Conservation (phyloP, 1,140 invertebrate species). For the Adoxophyes honmai region DNA sequence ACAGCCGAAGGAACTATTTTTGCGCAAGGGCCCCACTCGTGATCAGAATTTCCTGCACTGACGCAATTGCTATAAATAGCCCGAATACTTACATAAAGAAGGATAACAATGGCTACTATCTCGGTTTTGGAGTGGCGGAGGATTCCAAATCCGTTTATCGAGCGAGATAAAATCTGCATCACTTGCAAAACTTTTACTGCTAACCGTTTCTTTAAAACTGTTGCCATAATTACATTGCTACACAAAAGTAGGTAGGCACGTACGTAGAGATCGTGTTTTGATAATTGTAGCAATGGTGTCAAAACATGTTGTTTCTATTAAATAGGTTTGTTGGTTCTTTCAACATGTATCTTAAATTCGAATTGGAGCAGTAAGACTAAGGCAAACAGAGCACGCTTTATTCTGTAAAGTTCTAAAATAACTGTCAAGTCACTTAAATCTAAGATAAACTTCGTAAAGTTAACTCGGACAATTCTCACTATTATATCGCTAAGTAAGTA, state of each 20-base stretch:
- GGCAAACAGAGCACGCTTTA: too few relatives aligned
- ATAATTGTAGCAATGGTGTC: too few relatives aligned
- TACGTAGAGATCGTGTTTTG: too few relatives aligned
- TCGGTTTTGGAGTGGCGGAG: neutral
- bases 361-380: too few relatives aligned
- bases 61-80: constrained; percentile 5
- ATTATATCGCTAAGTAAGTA: neutral
- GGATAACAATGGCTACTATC: constrained; percentile 3
- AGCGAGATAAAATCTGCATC: constrained; percentile 11
- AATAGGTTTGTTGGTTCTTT: too few relatives aligned
- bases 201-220: constrained; percentile 1
- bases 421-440: constrained; percentile 9
- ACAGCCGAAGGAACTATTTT: constrained; percentile 6
- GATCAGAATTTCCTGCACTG: constrained; percentile 8
- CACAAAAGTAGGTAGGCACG: too few relatives aligned
- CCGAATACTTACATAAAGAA: constrained; percentile 3
- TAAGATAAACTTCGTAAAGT: neutral
- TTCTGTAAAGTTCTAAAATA: too few relatives aligned
- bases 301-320: too few relatives aligned
- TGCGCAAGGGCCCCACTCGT: neutral
- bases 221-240: too few relatives aligned
- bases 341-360: too few relatives aligned
- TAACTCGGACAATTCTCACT: constrained; percentile 4
- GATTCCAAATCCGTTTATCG: constrained; percentile 5
- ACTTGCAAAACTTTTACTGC: constrained; percentile 7